Conservation (phyloP, 1,140 invertebrate genomes). For the Rhyacophila brunnea region DNA sequence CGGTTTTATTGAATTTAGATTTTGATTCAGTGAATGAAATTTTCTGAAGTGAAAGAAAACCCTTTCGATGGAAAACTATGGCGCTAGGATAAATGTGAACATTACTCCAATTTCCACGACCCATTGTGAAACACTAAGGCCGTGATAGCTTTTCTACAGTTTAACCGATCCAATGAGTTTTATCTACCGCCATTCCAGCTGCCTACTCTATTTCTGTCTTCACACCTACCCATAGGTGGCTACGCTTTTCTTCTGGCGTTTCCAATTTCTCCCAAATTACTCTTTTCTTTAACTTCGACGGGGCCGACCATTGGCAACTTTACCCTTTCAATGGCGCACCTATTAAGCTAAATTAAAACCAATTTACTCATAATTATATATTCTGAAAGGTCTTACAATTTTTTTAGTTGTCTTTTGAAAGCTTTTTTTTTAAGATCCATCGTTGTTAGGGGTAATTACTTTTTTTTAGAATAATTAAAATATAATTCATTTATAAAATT, state of each 20-base stretch:
- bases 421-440: too few relatives aligned
- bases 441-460: too few relatives aligned
- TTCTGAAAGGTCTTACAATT: too few relatives aligned
- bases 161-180: slow-evolving; percentile 8
- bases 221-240: background rate
- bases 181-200: background rate
- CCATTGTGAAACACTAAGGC: background rate
- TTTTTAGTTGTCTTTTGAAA: too few relatives aligned
- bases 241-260: background rate
- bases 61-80: background rate
- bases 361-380: too few relatives aligned
- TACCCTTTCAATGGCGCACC: too few relatives aligned
- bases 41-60: background rate
- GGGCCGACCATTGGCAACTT: background rate
- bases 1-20: background rate
- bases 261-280: slow-evolving; percentile 18
- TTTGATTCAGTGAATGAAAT: too few relatives aligned
- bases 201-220: background rate
- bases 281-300: slow-evolving; percentile 1
- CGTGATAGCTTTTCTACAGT: slow-evolving; percentile 13
- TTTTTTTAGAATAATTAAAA: too few relatives aligned
- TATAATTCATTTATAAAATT: too few relatives aligned
- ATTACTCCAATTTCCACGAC: slow-evolving; percentile 7
- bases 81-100: background rate
- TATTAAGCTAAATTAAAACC: too few relatives aligned